Conservation (phyloP, 1,140 invertebrate genomes). For the Camponotus floridanus region DNA sequence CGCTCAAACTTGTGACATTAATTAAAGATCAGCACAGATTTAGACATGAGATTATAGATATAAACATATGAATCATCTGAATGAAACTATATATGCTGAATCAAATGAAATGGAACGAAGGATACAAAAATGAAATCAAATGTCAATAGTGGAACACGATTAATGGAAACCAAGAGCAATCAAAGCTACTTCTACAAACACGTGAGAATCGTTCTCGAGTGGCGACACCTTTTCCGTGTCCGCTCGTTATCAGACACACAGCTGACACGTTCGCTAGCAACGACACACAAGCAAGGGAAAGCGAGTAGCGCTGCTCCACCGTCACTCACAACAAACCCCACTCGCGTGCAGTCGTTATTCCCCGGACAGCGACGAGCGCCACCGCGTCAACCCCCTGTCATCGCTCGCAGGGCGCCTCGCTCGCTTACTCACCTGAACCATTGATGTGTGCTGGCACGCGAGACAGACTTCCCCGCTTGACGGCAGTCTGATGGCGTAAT, state of each 20-base stretch:
- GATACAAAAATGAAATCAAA: not conserved
- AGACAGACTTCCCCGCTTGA: conserved; percentile 69
- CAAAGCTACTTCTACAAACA: not conserved
- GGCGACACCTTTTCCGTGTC: conserved; percentile 65
- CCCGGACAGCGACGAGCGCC: not conserved
- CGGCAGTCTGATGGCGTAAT: conserved; percentile 71
- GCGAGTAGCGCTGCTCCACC: not conserved
- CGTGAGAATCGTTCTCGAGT: conserved; percentile 37
- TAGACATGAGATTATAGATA: not conserved
- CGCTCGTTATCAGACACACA: conserved; percentile 12
- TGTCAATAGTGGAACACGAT: not conserved
- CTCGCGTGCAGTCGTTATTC: not conserved
- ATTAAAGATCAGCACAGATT: conserved; percentile 23
- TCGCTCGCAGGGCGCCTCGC: not conserved
- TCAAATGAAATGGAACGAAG: not conserved
- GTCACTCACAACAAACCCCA: not conserved
- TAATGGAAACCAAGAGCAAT: not conserved
- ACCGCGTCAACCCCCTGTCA: not conserved
- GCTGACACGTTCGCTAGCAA: conserved; percentile 39
- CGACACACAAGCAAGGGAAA: conserved; percentile 17
- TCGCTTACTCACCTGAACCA: conserved; percentile 81
- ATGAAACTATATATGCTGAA: not conserved
- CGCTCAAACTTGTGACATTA: conserved; percentile 4
- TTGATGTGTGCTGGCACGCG: conserved; percentile 80
- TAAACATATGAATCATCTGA: not conserved